phyloP scores from a whole-genome alignment of 2,888 invertebrate genomes.

The Apamea anceps region DNA sequence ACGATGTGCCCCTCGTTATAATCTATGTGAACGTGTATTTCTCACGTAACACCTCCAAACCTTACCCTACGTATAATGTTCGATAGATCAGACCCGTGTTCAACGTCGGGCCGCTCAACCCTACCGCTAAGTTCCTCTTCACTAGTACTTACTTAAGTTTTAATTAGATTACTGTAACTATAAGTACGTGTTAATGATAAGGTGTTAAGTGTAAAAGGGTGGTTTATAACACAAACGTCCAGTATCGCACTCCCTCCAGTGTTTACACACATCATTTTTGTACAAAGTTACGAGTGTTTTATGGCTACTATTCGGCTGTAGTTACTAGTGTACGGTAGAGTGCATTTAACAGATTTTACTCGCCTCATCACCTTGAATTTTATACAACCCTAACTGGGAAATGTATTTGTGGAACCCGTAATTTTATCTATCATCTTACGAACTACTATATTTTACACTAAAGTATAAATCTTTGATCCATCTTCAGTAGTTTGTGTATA shows the following conservation, averaged over 20 bases:
- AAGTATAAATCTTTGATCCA: neutral
- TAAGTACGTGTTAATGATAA: constrained; percentile 69
- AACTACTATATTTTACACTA: neutral
- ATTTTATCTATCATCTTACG: neutral
- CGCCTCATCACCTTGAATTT: constrained; percentile 48
- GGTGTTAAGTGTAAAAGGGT: constrained; percentile 80
- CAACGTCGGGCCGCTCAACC: constrained; percentile 44
- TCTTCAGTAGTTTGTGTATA: neutral
- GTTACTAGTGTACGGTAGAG: constrained; percentile 71
- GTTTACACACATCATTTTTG: constrained; percentile 88
- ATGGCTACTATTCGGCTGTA: constrained; percentile 81
- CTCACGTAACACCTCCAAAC: constrained; percentile 27
- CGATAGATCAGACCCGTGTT: constrained; percentile 17
- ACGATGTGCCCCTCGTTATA: constrained; percentile 40
- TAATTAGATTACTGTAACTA: constrained; percentile 61
- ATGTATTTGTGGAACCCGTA: neutral
- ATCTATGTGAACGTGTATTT: constrained; percentile 34
- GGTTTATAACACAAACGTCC: constrained; percentile 86
- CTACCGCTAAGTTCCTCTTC: constrained; percentile 55
- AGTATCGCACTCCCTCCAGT: constrained; percentile 90
- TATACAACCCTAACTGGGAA: constrained; percentile 13
- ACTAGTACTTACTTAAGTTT: constrained; percentile 54
- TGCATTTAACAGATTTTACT: constrained; percentile 67
- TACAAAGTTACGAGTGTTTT: constrained; percentile 84
- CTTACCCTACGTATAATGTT: constrained; percentile 10